Evolutionary conservation across 1,140 invertebrate genomes (phyloP), one percentile per base, ranked within the genome.

Genomic region (Cotesia chilonis): DNA sequence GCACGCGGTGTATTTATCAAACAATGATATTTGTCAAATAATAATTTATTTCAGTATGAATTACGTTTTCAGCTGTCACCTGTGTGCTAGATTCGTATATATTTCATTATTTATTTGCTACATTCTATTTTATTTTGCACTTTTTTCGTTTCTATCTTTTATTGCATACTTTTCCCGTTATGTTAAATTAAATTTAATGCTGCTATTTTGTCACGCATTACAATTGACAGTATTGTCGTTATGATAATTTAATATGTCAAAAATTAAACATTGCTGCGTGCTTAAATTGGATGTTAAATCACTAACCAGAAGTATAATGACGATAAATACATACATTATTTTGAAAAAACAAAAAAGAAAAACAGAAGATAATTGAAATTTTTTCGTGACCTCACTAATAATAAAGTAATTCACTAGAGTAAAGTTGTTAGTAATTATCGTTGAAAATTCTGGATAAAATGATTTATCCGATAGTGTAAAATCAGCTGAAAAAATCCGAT

Each of bases 1-100:
- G 67, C 37, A 28, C 10, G 54, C 55, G 55, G 54, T 59, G 67
- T 68, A 37, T 54, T 35, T 68, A 35, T 37, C 54, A 54, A 68
- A 68, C 67, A 47, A 47, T 47, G 41, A 47, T 47, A 47, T 47
- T 47, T 47, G 41, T 47, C 41, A 47, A 47, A 47, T 47, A 68
- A 68, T 68, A 59, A 68, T 54, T 68, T 54, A 68, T 57, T 54
- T 59, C 67, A 36, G 55, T 68, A 68, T 68, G 6, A 47, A 47
- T 47, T 0, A 47, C 41, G 41, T 47, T 47, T 47, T 47, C 6
- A 47, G 5, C 41, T 68, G 67, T 36, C 67, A 37, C 14, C 35
- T 20, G 55, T 54, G 17, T 28, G 65, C 67, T 9, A 1, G 17
- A 68, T 28, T 68, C 47, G 36, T 20, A 54, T 54, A 60, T 37